Evolutionary conservation across 2,113 vertebrate genomes (phyloP), one percentile per base, ranked within the genome.

Genomic region (Dicentrarchus labrax): DNA sequence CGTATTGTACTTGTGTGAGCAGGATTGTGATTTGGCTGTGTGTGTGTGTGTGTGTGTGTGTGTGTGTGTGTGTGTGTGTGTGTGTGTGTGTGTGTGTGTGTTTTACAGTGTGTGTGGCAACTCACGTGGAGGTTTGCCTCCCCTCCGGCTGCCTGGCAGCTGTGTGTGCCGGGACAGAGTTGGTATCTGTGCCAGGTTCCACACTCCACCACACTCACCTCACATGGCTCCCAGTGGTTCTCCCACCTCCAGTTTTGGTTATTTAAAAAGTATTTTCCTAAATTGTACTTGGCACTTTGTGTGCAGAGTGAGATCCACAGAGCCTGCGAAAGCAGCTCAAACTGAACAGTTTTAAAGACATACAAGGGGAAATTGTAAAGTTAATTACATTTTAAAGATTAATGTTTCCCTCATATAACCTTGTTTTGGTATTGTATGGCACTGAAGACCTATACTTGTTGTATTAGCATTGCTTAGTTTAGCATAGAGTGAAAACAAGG

Each of bases 201-300:
- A 85, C 79, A 82, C 86, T 83, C 62, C 82, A 85, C 66, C 79
- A 85, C 78, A 70, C 71, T 87, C 85, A 76, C 88, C 85, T 89
- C 91, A 90, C 83, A 86, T 76, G 76, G 65, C 88, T 84, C 84
- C 71, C 43, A 66, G 75, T 83, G 38, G 59, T 39, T 86, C 77
- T 86, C 66, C 81, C 68, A 80, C 86, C 78, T 69, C 75, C 84
- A 82, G 83, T 71, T 91, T 78, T 64, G 67, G 72, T 84, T 88
- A 86, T 89, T 91, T 78, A 59, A 85, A 85, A 90, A 72, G 66
- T 22, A 60, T 73, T 89, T 85, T 68, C 83, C 57, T 50, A 81
- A 91, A 89, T 75, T 83, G 61, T 81, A 43, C 72, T 86, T 87
- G 83, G 81, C 84, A 87, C 19, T 60, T 59, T 30, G 47, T 69